phyloP scores from a whole-genome alignment of 2,113 vertebrate genomes.

The Microcebus lehilahytsara region DNA sequence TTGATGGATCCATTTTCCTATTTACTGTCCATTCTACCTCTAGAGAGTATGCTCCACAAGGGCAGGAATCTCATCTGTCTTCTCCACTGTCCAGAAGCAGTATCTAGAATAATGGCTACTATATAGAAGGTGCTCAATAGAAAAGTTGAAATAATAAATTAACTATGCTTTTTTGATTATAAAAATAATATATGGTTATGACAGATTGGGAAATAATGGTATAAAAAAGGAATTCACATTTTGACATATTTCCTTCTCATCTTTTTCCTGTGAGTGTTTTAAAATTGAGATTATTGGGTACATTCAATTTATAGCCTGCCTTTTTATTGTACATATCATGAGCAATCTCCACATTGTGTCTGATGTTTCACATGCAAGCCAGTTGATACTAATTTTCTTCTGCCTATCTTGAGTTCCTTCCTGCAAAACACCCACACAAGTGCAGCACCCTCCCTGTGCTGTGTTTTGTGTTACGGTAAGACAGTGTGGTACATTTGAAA shows the following conservation, averaged over 20 bases:
- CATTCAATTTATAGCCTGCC: background rate
- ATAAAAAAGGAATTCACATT: background rate
- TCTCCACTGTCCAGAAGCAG: background rate
- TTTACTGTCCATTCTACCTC: background rate
- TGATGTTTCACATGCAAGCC: background rate
- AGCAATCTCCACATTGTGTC: background rate
- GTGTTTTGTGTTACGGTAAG: background rate
- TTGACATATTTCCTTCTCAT: background rate
- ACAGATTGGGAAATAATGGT: background rate
- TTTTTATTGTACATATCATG: background rate
- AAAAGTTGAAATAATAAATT: background rate
- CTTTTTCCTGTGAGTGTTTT: background rate
- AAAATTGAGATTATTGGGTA: background rate
- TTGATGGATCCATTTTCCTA: background rate
- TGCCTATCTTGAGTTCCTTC: constrained; percentile 49
- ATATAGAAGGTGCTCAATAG: background rate
- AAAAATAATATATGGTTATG: background rate
- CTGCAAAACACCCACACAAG: background rate
- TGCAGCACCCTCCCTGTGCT: background rate
- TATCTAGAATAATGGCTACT: background rate
- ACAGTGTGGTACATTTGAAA: background rate
- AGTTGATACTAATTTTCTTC: constrained; percentile 9
- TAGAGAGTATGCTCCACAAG: background rate
- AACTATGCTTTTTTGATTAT: background rate
- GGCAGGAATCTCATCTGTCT: background rate